Base-by-base conservation (phyloP, 2,797 vertebrate species). In the Cuniculus paca region DNA sequence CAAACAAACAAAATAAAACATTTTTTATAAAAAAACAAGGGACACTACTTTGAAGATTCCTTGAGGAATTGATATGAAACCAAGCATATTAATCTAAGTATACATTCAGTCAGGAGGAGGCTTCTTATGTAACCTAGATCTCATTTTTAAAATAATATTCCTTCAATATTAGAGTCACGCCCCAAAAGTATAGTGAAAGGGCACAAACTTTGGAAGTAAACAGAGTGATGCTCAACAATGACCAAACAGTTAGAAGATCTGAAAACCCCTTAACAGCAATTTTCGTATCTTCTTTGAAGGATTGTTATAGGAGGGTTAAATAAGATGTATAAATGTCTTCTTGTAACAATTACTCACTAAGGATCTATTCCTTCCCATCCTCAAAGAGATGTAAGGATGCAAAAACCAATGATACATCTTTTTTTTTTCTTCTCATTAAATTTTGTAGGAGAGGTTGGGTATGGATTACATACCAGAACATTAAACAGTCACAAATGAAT, bases 111-210 rank as follows among this genome's bases (percentile, higher is more conserved):
- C 36, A 74, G 48, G n/a, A 93, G 82, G 92, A 88, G 45, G 10
- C 26, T 17, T 81, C 34, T 24, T 92, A 26, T 91, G 6, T 94
- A n/a, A 74, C 22, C 45, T 68, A 85, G 1, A 74, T 81, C 90
- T 93, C 20, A 92, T 92, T 95, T 96, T 31, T 1, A 90, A 95
- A 89, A 61, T 54, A 11, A 1, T 42, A 36, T 86, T 75, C 42
- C 34, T 94, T 95, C 95, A 31, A 68, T 92, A 95, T 45, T 36
- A 88, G 9, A 92, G n/a, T 78, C 16, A 50, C 83, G 94, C 24
- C 61, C 26, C 65, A 48, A 24, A 14, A 92, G 5, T n/a, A 28
- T 14, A 74, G 39, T 84, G 72, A 75, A 72, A 63, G 54, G 78
- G 4, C 22, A 34, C 39, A 39, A 74, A 58, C 22, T 82, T 84